Base-by-base conservation (phyloP, 2,797 vertebrate genomes). In the Karalla daura region DNA sequence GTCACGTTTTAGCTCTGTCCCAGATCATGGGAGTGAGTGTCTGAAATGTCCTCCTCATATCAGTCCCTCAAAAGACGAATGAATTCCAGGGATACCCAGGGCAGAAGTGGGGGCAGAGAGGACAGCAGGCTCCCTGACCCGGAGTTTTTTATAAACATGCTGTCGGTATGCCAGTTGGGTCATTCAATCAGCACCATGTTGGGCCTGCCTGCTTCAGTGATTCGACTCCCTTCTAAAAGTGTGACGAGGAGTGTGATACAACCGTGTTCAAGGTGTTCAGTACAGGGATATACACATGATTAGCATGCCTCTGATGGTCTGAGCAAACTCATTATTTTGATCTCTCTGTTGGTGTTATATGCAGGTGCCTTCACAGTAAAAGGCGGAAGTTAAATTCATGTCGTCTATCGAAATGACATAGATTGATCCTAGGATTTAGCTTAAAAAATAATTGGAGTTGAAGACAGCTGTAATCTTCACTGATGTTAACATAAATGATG, bases 111-210 rank as follows among this genome's bases (percentile, higher is more conserved):
- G 71, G 70, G 15, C 69, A 67, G 21, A 63, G 70, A 50, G 75
- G 67, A 65, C 80, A 61, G 69, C 51, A 14, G 53, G 5, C 58
- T 59, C 53, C 23, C 18, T 15, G 25, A 40, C 27, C 30, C 62
- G 9, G 68, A 20, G 86, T 71, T 90, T 90, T 92, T 90, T 89
- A 86, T 87, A 91, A 87, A 69, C 78, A 78, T 85, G 59, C 78
- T 70, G 67, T 81, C 84, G 88, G 78, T 85, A 90, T 90, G 90
- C 84, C 89, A 91, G 89, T 80, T 89, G 88, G 90, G 87, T 91
- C 81, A 78, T 82, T 89, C 85, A 83, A 55, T 92, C 89, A 86
- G 84, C 59, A 50, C 72, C 78, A 75, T 71, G 75, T 86, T 78
- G 69, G 65, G 64, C 53, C 68, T 45, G 58, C 50, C 63, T 51